phyloP scores from a whole-genome alignment of 2,797 vertebrate species.

The Petrocephalus schoutedeni region DNA sequence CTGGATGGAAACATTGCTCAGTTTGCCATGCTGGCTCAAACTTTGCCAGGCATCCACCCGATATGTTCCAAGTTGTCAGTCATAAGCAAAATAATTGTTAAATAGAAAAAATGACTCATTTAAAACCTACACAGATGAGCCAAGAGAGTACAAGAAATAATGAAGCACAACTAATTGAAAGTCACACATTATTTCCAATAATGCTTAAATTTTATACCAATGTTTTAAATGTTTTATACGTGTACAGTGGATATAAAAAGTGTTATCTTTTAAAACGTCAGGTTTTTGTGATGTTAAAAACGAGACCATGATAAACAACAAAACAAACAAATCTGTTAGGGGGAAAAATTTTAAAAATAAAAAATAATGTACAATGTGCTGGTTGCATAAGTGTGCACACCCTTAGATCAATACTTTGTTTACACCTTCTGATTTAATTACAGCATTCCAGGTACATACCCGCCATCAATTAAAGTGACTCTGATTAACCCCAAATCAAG shows the following conservation, averaged over 20 bases:
- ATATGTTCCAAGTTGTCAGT: constrained; percentile 1
- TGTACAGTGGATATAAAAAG: not conserved
- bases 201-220: not conserved
- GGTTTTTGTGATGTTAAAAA: too few relatives aligned
- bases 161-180: not conserved
- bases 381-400: too few relatives aligned
- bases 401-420: too few relatives aligned
- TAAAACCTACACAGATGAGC: not conserved
- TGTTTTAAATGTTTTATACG: not conserved
- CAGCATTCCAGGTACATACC: too few relatives aligned
- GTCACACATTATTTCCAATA: not conserved
- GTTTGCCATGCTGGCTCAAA: not conserved
- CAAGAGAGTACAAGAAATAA: not conserved
- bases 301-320: too few relatives aligned
- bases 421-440: too few relatives aligned
- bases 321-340: too few relatives aligned
- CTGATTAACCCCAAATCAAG: too few relatives aligned
- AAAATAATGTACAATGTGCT: too few relatives aligned
- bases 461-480: too few relatives aligned
- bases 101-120: not conserved
- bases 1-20: not conserved
- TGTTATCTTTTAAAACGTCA: too few relatives aligned
- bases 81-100: not conserved
- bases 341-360: too few relatives aligned
- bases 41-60: not conserved